Percentiles rank a stretch among this genome's conserved stretches.
Evolutionary conservation across 2,888 invertebrate genomes (phyloP).

Genomic region (Linyphia triangularis): DNA sequence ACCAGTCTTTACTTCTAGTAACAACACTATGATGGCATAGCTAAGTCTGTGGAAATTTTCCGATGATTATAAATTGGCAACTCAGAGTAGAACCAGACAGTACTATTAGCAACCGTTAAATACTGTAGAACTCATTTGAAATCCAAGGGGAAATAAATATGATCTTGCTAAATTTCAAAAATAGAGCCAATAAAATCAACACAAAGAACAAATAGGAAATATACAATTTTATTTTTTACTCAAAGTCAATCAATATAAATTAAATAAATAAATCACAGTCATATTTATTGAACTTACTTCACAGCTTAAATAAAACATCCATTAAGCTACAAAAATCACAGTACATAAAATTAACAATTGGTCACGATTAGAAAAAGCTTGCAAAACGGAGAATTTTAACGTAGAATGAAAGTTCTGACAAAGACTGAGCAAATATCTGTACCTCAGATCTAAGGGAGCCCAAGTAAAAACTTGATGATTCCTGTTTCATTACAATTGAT

Average conservation of each 20-base stretch:
- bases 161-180: too few species aligned
- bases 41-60: too few species aligned
- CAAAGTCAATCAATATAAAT: conserved; percentile 11
- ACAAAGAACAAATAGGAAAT: neutral
- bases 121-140: too few species aligned
- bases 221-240: neutral
- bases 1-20: too few species aligned
- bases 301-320: neutral
- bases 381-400: neutral
- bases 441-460: too few species aligned
- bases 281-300: conserved; percentile 4
- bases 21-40: too few species aligned
- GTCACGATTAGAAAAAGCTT: neutral
- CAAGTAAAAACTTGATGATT: too few species aligned
- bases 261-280: conserved; percentile 30
- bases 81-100: too few species aligned
- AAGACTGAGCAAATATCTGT: neutral
- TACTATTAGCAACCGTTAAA: too few species aligned
- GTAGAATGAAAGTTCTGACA: neutral
- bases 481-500: too few species aligned
- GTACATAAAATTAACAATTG: neutral
- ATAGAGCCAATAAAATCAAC: neutral
- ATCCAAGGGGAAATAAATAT: too few species aligned
- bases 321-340: conserved; percentile 11
- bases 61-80: too few species aligned